phyloP scores from a whole-genome alignment of 2,888 invertebrate genomes.

The Acanthopleura granulata region DNA sequence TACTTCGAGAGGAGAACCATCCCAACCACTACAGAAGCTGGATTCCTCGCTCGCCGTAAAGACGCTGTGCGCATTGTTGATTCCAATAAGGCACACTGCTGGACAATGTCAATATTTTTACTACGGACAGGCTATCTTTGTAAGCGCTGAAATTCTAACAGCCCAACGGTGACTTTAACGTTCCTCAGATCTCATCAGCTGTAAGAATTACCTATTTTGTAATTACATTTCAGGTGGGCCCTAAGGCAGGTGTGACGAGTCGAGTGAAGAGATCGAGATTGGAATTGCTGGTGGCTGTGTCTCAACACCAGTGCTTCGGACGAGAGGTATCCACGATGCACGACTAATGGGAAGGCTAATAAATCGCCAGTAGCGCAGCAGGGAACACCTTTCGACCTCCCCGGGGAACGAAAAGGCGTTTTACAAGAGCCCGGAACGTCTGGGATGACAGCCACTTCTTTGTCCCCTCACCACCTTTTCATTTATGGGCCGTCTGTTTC shows the following conservation, averaged over 20 bases:
- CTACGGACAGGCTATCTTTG: not conserved
- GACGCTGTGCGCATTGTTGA: conserved; percentile 1
- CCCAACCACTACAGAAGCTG: not conserved
- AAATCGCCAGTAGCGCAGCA: not conserved
- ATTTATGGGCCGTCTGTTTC: too few relatives aligned
- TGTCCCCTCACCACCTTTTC: too few relatives aligned
- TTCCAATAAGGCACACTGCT: not conserved
- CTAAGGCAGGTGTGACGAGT: not conserved
- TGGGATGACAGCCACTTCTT: not conserved
- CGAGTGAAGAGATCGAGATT: not conserved
- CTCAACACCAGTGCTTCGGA: not conserved
- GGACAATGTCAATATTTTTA: conserved; percentile 10
- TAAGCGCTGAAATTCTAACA: too few relatives aligned
- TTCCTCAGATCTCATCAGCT: not conserved
- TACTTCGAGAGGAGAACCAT: not conserved
- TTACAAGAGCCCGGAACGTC: not conserved
- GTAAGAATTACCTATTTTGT: conserved; percentile 14
- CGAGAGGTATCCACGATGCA: not conserved
- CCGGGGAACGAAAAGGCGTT: not conserved
- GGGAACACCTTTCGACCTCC: conserved; percentile 4
- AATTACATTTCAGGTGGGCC: conserved; percentile 17
- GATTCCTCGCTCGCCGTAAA: not conserved
- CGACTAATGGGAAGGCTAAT: conserved; percentile 7
- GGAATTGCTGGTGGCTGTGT: too few relatives aligned
- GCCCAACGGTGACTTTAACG: too few relatives aligned